Evolutionary conservation across 1,140 invertebrate genomes (phyloP), one percentile per base, ranked within the genome.

Genomic region (Dinoponera quadriceps): DNA sequence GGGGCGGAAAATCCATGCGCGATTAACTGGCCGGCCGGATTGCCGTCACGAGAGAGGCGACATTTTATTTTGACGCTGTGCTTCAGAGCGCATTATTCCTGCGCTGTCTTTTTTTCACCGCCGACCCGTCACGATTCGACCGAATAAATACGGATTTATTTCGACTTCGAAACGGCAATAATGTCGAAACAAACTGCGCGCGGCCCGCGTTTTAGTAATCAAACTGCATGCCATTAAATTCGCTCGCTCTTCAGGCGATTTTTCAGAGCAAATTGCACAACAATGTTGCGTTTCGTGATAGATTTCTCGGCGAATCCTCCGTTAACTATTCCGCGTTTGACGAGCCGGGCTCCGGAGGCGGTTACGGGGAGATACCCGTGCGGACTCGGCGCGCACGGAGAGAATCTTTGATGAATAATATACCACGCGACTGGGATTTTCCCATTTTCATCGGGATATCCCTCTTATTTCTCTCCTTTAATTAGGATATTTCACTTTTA

Each of bases 41-140:
- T 51, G 7, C 27, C 54, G 33, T 83, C 54, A 73, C 20, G 72
- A 55, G 51, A 44, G 33, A 20, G 33, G 20, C n/a, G 86, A 80
- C 86, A 87, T 87, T 87, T 85, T 77, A 85, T 60, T 55, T 27
- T 71, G 20, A 25, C 48, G 65, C 65, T 55, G 59, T 3, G 25
- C 63, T 25, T 82, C 69, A 55, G 54, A 55, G 54, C 44, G 27
- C 51, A 51, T 72, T 63, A 69, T 9, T 73, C 63, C 65, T 73
- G 48, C 65, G 33, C 55, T 72, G 29, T 38, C 18, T 89, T 85
- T 80, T 44, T 84, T 49, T 82, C 22, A 57, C 22, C 51, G 29
- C 75, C 33, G 63, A 73, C 77, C 68, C 29, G 66, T 69, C 25
- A 69, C 48, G 66, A 69, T 69, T 51, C 20, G 44, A 69, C 51